These are phyloP conservation scores for Acipenser transmontanus DNA, from an alignment of 2,797 vertebrate genomes.

Conservation along the genomic window DNA sequence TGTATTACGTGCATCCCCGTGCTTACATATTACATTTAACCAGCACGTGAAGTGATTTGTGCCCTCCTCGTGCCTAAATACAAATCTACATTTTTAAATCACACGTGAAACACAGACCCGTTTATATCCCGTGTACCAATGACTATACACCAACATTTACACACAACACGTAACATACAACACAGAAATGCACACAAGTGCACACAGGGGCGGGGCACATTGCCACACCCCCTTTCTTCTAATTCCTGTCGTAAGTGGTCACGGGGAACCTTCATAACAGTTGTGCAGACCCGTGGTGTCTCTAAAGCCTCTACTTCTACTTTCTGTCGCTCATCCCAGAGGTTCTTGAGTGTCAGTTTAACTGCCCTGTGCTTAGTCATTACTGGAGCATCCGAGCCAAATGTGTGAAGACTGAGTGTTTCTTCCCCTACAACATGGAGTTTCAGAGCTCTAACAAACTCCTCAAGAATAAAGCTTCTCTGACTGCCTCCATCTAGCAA, in stretches of 20 bases:
- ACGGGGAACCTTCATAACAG: not conserved
- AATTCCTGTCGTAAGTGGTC: not conserved
- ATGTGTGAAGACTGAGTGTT: constrained; percentile 20
- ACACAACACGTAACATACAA: too few relatives aligned
- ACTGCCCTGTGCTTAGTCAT: constrained; percentile 14
- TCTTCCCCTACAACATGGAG: constrained; percentile 2
- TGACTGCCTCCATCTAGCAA: constrained; percentile 10
- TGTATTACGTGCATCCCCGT: too few relatives aligned
- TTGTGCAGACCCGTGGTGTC: too few relatives aligned
- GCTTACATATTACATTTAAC: too few relatives aligned
- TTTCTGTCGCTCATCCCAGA: constrained; percentile 9
- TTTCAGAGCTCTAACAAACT: not conserved
- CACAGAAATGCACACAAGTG: too few relatives aligned
- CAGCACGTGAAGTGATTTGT: too few relatives aligned
- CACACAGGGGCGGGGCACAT: too few relatives aligned
- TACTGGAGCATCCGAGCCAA: constrained; percentile 18
- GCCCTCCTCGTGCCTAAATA: too few relatives aligned
- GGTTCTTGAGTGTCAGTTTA: constrained; percentile 16
- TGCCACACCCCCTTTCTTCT: constrained; percentile 16
- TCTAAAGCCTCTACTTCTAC: not conserved
- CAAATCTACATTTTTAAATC: too few relatives aligned
- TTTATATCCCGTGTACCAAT: too few relatives aligned
- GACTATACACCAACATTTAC: too few relatives aligned
- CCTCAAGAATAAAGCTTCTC: constrained; percentile 4
- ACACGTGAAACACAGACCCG: too few relatives aligned